Evolutionary conservation across 2,888 invertebrate genomes (phyloP).

Genomic region (Lithophane leautieri): DNA sequence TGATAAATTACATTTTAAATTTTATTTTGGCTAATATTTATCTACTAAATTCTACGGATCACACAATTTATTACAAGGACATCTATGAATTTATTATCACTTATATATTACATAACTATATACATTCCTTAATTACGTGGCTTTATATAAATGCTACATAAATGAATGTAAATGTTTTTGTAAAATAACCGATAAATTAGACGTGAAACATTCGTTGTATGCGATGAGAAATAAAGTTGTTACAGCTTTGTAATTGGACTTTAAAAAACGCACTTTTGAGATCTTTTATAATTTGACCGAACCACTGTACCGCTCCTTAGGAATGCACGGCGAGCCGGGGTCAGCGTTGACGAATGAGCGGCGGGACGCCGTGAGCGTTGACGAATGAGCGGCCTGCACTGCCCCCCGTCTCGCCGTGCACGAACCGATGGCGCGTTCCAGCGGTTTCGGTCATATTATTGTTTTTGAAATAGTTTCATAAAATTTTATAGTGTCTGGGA

Average conservation of each 20-base stretch:
- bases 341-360: no score
- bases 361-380: no score
- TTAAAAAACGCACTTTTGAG: neutral
- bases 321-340: no score
- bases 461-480: no score
- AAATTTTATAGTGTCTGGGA: neutral
- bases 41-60: conserved; percentile 82
- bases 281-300: no score
- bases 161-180: neutral
- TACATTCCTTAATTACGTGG: conserved; percentile 68
- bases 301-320: no score
- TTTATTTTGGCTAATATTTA: conserved; percentile 73
- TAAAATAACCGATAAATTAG: conserved; percentile 5
- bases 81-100: conserved; percentile 72
- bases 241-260: neutral
- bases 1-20: conserved; percentile 43
- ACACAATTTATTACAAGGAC: conserved; percentile 83
- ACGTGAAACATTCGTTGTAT: conserved; percentile 61
- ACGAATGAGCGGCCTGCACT: no score
- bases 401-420: no score
- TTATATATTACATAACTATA: conserved; percentile 75
- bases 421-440: no score
- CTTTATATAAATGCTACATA: conserved; percentile 20
- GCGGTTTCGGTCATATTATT: no score
- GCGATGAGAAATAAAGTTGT: conserved; percentile 30